Percentiles rank a stretch among this genome's conserved stretches.
These are phyloP conservation scores for Catajapyx aquilonaris DNA, from an alignment of 1,140 invertebrate species.

Conservation along the genomic window DNA sequence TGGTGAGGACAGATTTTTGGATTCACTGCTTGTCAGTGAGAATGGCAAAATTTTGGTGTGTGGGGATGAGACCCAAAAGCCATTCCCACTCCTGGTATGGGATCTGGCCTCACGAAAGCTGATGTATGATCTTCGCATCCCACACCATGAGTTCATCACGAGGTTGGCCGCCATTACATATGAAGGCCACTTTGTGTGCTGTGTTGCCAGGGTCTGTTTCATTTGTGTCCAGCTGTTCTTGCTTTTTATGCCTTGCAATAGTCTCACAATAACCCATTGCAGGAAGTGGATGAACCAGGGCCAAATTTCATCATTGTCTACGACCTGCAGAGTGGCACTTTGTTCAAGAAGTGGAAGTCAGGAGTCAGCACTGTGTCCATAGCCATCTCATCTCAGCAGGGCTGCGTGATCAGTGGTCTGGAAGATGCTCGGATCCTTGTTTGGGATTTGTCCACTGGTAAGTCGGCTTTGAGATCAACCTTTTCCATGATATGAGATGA, in stretches of 20 bases:
- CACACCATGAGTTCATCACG: constrained; percentile 72
- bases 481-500: neutral
- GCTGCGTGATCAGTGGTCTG: constrained; percentile 59
- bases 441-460: constrained; percentile 69
- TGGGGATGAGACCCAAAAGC: constrained; percentile 77
- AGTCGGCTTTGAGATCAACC: constrained; percentile 8
- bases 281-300: constrained; percentile 57
- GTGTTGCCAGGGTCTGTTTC: constrained; percentile 30
- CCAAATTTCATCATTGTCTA: constrained; percentile 80
- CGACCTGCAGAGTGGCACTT: constrained; percentile 72
- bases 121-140: constrained; percentile 64
- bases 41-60: constrained; percentile 72
- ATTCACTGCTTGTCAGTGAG: constrained; percentile 64
- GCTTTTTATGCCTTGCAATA: constrained; percentile 3
- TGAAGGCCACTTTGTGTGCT: constrained; percentile 46
- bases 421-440: constrained; percentile 61
- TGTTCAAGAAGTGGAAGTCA: constrained; percentile 80
- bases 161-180: constrained; percentile 62
- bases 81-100: constrained; percentile 73
- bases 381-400: constrained; percentile 54
- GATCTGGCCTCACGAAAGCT: constrained; percentile 60
- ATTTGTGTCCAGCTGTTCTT: constrained; percentile 3
- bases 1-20: constrained; percentile 67
- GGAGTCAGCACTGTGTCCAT: constrained; percentile 52
- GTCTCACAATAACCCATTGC: constrained; percentile 14